Percentiles rank a stretch among this genome's conserved stretches.
Conservation (phyloP, 2,797 vertebrate species). For the Propithecus deckenii region DNA sequence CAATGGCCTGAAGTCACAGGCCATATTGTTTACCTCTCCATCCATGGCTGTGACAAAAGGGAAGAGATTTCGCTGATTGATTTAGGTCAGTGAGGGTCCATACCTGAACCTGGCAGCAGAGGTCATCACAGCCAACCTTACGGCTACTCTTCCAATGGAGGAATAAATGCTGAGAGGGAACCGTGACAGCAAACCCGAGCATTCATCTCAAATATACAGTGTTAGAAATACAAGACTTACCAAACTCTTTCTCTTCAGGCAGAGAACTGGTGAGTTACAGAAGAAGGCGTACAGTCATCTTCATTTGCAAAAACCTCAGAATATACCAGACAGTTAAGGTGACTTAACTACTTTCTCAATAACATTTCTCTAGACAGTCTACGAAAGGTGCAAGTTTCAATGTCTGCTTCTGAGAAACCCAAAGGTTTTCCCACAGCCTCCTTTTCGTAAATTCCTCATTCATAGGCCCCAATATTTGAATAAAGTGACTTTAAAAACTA, state of each 20-base stretch:
- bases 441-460: background rate
- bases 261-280: background rate
- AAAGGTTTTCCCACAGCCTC: background rate
- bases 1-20: background rate
- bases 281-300: background rate
- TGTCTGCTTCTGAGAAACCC: constrained; percentile 7
- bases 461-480: background rate
- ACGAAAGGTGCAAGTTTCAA: background rate
- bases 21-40: background rate
- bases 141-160: background rate
- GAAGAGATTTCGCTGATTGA: background rate
- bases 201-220: background rate
- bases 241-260: background rate
- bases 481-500: background rate
- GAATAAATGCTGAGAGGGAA: background rate
- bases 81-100: background rate
- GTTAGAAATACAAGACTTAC: background rate
- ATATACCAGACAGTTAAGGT: background rate
- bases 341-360: background rate
- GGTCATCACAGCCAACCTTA: background rate
- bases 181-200: background rate
- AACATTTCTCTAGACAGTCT: background rate
- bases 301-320: constrained; percentile 12
- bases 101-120: background rate
- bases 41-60: background rate